phyloP scores from a whole-genome alignment of 2,888 invertebrate genomes.

The Euproctis similis region DNA sequence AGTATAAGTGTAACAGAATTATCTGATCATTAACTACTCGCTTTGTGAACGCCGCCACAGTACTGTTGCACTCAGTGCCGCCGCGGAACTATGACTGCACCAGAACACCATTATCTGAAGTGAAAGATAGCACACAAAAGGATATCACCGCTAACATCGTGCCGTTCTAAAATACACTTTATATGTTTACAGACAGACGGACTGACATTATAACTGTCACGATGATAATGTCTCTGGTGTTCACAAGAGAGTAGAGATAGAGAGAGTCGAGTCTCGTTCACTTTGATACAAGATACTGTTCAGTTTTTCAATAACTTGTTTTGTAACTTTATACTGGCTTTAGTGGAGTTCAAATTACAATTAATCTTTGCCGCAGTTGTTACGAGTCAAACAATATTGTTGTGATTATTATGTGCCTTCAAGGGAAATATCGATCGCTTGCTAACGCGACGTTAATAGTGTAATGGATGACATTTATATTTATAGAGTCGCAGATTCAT shows the following conservation, averaged over 20 bases:
- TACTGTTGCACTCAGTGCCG: no score
- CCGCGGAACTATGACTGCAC: conserved; percentile 30
- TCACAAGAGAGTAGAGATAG: background rate
- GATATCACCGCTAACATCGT: conserved; percentile 13
- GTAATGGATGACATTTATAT: background rate
- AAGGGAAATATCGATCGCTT: background rate
- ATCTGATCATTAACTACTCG: conserved; percentile 70
- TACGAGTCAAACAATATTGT: background rate
- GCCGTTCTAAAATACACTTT: conserved; percentile 24
- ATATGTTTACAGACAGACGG: conserved; percentile 1
- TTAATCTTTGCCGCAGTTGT: background rate
- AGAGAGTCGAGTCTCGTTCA: conserved; percentile 1
- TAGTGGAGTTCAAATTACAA: background rate
- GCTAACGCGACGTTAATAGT: background rate
- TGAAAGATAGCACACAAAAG: conserved; percentile 32
- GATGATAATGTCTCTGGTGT: background rate
- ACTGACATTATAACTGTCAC: background rate
- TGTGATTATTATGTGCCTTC: background rate
- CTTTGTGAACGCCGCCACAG: conserved; percentile 58
- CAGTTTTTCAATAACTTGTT: conserved; percentile 6
- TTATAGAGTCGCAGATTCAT: no score
- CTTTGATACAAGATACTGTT: conserved; percentile 13
- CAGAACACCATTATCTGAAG: conserved; percentile 41
- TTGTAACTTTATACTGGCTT: conserved; percentile 7
- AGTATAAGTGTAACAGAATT: conserved; percentile 50